Evolutionary conservation across 1,140 invertebrate genomes (phyloP).

Genomic region (Aphaenogaster floridana): DNA sequence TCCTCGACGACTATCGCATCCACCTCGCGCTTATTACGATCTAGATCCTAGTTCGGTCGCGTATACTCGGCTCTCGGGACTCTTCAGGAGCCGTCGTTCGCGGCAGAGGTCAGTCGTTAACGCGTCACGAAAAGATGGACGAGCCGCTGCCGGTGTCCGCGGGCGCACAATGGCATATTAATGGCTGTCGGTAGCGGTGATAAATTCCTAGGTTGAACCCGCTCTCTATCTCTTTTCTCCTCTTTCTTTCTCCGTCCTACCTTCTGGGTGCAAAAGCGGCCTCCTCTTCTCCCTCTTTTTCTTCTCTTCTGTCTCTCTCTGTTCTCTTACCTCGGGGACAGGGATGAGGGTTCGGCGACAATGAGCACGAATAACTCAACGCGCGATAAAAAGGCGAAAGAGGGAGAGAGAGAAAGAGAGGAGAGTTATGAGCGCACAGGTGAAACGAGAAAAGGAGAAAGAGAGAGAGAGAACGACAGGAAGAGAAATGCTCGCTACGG

Average conservation of each 20-base stretch:
- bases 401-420: constrained; percentile 68
- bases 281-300: constrained; percentile 21
- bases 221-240: constrained; percentile 23
- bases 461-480: constrained; percentile 35
- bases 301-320: constrained; percentile 35
- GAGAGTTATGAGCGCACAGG: constrained; percentile 56
- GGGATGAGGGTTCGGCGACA: constrained; percentile 79
- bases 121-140: constrained; percentile 79
- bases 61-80: constrained; percentile 31
- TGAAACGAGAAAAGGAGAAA: constrained; percentile 43
- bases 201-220: constrained; percentile 81
- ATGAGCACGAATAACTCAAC: constrained; percentile 82
- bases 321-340: constrained; percentile 60
- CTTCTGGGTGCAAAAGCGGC: constrained; percentile 43
- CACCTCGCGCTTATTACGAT: constrained; percentile 44
- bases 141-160: constrained; percentile 77
- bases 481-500: constrained; percentile 58
- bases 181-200: constrained; percentile 84
- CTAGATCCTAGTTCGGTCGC: constrained; percentile 63
- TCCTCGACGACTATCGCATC: background rate
- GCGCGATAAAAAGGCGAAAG: constrained; percentile 66
- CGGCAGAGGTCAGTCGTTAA: constrained; percentile 78
- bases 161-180: constrained; percentile 81
- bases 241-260: background rate
- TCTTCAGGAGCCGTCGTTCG: constrained; percentile 67